Base-by-base conservation (phyloP, 2,797 vertebrate genomes). In the Pogonophryne albipinna region DNA sequence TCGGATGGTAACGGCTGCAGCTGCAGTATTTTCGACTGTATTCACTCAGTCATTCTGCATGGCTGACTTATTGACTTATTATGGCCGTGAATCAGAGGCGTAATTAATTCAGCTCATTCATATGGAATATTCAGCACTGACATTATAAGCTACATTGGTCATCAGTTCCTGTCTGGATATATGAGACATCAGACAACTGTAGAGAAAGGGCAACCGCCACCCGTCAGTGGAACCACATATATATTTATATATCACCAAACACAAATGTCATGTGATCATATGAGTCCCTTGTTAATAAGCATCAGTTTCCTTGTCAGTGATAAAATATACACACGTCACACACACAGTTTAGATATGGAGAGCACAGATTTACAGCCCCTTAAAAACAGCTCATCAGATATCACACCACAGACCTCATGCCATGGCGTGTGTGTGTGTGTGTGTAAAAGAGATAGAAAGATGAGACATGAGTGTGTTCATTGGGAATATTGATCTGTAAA, bases 11-110 rank as follows among this genome's bases (percentile, higher is more conserved):
- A 66, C 2, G 71, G 38, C 68, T 72, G 57, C 19, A 71, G 69
- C 68, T 60, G n/a, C 69, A 53, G 68, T 45, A n/a, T 67, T 51
- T 73, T 41, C 61, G 64, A 60, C 82, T 57, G 77, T 41, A 69
- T 67, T 75, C 71, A 52, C 66, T 65, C 71, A 64, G 70, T 81
- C 78, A 52, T 82, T 90, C 82, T 83, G 82, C 86, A 79, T 47
- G 59, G 71, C 45, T 84, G 88, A 89, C 77, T 92, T 90, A 91
- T 86, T 61, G 88, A 89, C 80, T 59, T 73, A 62, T 76, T 66
- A 53, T 78, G 78, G 34, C 49, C 72, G 57, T 82, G 87, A 91
- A 86, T 86, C 88, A 89, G 74, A 80, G 78, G 50, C 82, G 79
- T 88, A 79, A 87, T 88, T 82, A 90, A 83, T 58, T 74, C 67